These are phyloP conservation scores for Itoplectis maculator DNA, from an alignment of 2,888 invertebrate species.

Conservation along the genomic window DNA sequence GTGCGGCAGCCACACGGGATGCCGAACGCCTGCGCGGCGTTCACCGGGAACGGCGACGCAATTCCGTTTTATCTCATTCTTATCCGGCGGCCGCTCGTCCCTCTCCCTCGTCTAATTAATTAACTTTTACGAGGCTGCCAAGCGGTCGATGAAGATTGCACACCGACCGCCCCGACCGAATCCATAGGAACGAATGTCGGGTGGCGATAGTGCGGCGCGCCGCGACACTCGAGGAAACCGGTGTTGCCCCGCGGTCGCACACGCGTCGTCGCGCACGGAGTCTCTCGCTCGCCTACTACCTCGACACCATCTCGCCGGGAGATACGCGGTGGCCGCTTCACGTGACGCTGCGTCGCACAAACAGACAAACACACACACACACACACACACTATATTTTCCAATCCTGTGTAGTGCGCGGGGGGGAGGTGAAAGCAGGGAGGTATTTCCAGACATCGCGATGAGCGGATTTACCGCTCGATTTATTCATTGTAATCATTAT, in stretches of 20 bases:
- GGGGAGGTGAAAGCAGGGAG: no score
- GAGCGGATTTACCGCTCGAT: slow-evolving; percentile 30
- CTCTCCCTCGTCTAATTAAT: slow-evolving; percentile 74
- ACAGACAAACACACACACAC: no score
- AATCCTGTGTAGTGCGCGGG: no score
- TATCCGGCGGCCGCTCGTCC: slow-evolving; percentile 71
- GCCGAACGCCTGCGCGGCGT: slow-evolving; percentile 55
- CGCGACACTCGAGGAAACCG: slow-evolving; percentile 70
- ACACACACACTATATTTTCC: neutral
- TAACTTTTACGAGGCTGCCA: slow-evolving; percentile 75
- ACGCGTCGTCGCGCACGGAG: slow-evolving; percentile 55
- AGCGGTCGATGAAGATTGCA: slow-evolving; percentile 74
- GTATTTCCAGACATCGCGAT: no score
- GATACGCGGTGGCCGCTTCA: slow-evolving; percentile 6
- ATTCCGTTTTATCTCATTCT: slow-evolving; percentile 73
- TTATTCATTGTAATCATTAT: slow-evolving; percentile 46
- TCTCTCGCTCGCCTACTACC: slow-evolving; percentile 33
- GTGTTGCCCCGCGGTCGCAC: slow-evolving; percentile 70
- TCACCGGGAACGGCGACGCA: slow-evolving; percentile 69
- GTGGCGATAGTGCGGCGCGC: slow-evolving; percentile 65
- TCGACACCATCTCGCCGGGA: slow-evolving; percentile 6
- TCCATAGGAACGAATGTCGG: slow-evolving; percentile 63
- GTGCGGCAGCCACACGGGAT: slow-evolving; percentile 46
- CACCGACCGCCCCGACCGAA: slow-evolving; percentile 67
- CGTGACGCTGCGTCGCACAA: no score